These are phyloP conservation scores for Oryzias celebensis DNA, from an alignment of 2,113 vertebrate species.

Conservation along the genomic window DNA sequence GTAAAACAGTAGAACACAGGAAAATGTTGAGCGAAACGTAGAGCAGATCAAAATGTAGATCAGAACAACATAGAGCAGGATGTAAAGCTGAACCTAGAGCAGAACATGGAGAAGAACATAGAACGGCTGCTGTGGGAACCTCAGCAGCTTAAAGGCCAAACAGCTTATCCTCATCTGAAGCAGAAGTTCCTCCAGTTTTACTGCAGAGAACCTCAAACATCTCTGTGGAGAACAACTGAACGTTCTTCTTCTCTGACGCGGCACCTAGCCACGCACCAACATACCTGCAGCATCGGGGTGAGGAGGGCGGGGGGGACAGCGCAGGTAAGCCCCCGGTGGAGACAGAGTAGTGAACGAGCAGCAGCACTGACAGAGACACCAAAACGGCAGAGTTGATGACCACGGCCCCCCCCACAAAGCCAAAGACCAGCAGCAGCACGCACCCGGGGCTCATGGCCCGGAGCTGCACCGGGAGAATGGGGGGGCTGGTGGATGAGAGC, in stretches of 20 bases:
- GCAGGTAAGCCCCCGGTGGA: slow-evolving; percentile 87
- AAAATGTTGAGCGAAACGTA: too few relatives aligned
- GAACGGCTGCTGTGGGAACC: too few relatives aligned
- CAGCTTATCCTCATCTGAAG: too few relatives aligned
- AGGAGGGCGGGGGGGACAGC: slow-evolving; percentile 84
- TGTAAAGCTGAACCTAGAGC: too few relatives aligned
- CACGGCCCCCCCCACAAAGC: slow-evolving; percentile 98
- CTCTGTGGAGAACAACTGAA: too few relatives aligned
- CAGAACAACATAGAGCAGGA: too few relatives aligned
- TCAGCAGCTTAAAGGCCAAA: too few relatives aligned
- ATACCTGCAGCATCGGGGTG: slow-evolving; percentile 93
- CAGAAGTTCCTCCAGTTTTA: too few relatives aligned
- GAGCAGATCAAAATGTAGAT: too few relatives aligned
- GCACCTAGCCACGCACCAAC: not conserved
- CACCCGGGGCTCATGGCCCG: slow-evolving; percentile 97
- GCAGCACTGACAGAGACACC: slow-evolving; percentile 96
- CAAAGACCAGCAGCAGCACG: slow-evolving; percentile 99
- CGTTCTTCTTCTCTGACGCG: not conserved
- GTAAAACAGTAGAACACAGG: too few relatives aligned
- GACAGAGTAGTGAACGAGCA: slow-evolving; percentile 98
- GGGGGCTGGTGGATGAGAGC: slow-evolving; percentile 19
- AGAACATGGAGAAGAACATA: too few relatives aligned
- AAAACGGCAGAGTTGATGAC: slow-evolving; percentile 98
- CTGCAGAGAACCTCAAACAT: too few relatives aligned
- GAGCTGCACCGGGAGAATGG: slow-evolving; percentile 58